Percentiles rank a stretch among this genome's conserved stretches.
These are phyloP conservation scores for Perizoma flavofasciatum DNA, from an alignment of 2,888 invertebrate genomes.

Conservation along the genomic window DNA sequence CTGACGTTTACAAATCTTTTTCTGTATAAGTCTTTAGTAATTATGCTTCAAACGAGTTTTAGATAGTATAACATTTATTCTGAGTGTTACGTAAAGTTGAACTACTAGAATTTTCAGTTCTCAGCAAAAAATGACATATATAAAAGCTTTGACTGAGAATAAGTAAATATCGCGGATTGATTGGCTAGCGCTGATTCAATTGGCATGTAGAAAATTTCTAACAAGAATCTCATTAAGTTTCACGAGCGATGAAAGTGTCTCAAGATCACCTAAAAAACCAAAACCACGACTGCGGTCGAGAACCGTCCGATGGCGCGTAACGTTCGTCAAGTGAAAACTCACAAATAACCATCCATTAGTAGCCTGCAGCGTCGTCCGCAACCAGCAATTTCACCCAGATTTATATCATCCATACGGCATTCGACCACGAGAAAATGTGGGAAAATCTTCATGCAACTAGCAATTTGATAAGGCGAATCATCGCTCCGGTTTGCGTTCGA, in stretches of 20 bases:
- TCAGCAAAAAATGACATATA: too few relatives aligned
- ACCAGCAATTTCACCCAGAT: constrained; percentile 80
- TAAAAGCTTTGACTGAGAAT: too few relatives aligned
- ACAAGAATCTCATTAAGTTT: constrained; percentile 37
- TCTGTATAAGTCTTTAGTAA: too few relatives aligned
- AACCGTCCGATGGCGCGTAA: constrained; percentile 67
- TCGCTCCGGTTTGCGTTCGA: constrained; percentile 70
- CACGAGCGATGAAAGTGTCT: constrained; percentile 41
- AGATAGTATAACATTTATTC: too few relatives aligned
- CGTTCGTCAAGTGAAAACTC: constrained; percentile 78
- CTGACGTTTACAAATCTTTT: too few relatives aligned
- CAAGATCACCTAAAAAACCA: constrained; percentile 36
- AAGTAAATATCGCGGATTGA: background rate
- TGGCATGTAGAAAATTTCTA: constrained; percentile 25
- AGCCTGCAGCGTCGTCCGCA: constrained; percentile 68
- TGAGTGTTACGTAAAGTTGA: too few relatives aligned
- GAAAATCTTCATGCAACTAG: constrained; percentile 78
- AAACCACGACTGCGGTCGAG: constrained; percentile 40
- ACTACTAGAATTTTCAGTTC: too few relatives aligned
- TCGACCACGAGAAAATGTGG: constrained; percentile 78
- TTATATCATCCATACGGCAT: constrained; percentile 74
- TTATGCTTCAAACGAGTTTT: too few relatives aligned
- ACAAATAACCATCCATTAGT: constrained; percentile 77
- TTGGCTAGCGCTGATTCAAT: background rate
- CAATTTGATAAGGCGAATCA: constrained; percentile 81